Evolutionary conservation across 2,888 invertebrate species (phyloP).

Genomic region (Sphaerophoria taeniata): DNA sequence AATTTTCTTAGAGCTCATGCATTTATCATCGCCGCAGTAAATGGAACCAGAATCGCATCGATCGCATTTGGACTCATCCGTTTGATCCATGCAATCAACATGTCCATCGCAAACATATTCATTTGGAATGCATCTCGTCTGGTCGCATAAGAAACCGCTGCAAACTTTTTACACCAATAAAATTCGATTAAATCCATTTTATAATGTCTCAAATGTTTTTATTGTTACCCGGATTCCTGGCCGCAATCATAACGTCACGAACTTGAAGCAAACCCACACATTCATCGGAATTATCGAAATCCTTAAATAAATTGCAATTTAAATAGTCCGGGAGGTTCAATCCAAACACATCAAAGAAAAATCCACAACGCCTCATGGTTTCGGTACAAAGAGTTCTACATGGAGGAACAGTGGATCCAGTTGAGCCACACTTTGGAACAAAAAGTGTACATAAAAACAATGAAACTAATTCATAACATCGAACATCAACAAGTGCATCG

Average conservation of each 20-base stretch:
- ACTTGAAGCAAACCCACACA: conserved; percentile 92
- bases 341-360: conserved; percentile 93
- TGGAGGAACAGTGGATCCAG: conserved; percentile 88
- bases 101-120: conserved; percentile 95
- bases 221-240: conserved; percentile 88
- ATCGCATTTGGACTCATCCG: conserved; percentile 91
- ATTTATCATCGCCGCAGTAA: conserved; percentile 91
- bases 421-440: conserved; percentile 92
- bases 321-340: conserved; percentile 90
- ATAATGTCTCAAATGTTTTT: not conserved
- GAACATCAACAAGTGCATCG: conserved; percentile 92
- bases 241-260: conserved; percentile 87
- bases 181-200: not conserved
- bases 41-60: conserved; percentile 88
- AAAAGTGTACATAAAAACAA: conserved; percentile 92
- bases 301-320: conserved; percentile 91
- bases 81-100: conserved; percentile 92
- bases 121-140: conserved; percentile 90
- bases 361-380: conserved; percentile 92
- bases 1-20: conserved; percentile 90
- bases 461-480: conserved; percentile 93
- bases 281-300: conserved; percentile 89
- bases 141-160: conserved; percentile 91
- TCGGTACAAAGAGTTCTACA: conserved; percentile 91
- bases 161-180: conserved; percentile 75